These are phyloP conservation scores for Malurus alboscapulatus DNA, from an alignment of 2,113 vertebrate genomes.

Conservation along the genomic window DNA sequence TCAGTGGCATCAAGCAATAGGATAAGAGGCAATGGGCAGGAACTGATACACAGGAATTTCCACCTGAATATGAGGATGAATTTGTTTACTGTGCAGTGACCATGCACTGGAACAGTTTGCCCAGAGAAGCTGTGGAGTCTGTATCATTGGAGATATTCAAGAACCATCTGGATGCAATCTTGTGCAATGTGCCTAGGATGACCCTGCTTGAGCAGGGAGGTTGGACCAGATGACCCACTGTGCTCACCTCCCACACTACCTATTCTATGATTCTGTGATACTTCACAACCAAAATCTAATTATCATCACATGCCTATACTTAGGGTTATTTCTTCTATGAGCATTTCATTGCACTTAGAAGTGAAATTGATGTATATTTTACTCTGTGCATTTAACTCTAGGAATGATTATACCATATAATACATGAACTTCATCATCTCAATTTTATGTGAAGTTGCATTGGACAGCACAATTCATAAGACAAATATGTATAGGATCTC, in stretches of 20 bases:
- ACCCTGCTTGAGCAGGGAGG: neutral
- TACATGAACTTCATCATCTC: neutral
- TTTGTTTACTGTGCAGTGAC: neutral
- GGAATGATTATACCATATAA: neutral
- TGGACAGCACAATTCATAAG: neutral
- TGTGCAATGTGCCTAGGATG: neutral
- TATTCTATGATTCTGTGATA: neutral
- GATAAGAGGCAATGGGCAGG: neutral
- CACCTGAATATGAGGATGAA: neutral
- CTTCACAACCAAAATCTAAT: neutral
- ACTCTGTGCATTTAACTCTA: neutral
- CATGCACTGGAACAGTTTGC: neutral
- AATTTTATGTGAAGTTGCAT: neutral
- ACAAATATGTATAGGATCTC: neutral
- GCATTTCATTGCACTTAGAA: neutral
- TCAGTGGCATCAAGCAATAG: neutral
- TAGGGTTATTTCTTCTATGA: neutral
- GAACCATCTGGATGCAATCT: neutral
- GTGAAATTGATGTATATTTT: neutral
- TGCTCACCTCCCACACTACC: neutral
- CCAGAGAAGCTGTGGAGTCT: neutral
- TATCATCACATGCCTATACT: neutral
- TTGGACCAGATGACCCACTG: too few species aligned
- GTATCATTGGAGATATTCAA: neutral
- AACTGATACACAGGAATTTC: neutral